phyloP scores from a whole-genome alignment of 2,113 vertebrate genomes.

The Rhipidura dahli region DNA sequence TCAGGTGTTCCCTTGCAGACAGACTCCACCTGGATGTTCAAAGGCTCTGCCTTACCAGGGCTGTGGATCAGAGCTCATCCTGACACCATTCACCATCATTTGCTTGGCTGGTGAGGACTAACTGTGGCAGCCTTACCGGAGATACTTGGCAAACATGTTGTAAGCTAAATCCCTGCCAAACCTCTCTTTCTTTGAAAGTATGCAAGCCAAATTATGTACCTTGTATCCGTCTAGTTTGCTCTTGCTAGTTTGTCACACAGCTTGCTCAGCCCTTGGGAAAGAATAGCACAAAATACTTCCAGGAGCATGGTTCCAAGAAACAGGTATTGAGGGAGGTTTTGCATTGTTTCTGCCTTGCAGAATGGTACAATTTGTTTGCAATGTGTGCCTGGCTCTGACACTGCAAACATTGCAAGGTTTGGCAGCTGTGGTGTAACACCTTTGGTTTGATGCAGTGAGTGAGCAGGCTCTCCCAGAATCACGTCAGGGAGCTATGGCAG shows the following conservation, averaged over 20 bases:
- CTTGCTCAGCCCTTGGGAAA: not conserved
- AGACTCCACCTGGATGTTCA: not conserved
- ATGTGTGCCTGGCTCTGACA: not conserved
- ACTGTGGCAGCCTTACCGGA: not conserved
- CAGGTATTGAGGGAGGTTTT: not conserved
- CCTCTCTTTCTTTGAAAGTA: not conserved
- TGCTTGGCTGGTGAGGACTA: not conserved
- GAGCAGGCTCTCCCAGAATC: not conserved
- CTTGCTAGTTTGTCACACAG: not conserved
- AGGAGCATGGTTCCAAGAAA: not conserved
- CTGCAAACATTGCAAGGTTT: not conserved
- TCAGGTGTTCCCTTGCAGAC: not conserved
- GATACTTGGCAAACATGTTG: not conserved
- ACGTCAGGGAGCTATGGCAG: not conserved
- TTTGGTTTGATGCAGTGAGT: not conserved
- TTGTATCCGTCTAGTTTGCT: not conserved
- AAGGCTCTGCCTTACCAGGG: not conserved
- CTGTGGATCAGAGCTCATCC: not conserved
- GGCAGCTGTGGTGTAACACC: not conserved
- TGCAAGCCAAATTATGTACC: not conserved
- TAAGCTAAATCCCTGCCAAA: not conserved
- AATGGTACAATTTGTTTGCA: not conserved
- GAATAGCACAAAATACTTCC: not conserved
- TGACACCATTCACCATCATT: not conserved
- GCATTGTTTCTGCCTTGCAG: not conserved